Base-by-base conservation (phyloP, 2,113 vertebrate genomes). In the Carassius auratus region DNA sequence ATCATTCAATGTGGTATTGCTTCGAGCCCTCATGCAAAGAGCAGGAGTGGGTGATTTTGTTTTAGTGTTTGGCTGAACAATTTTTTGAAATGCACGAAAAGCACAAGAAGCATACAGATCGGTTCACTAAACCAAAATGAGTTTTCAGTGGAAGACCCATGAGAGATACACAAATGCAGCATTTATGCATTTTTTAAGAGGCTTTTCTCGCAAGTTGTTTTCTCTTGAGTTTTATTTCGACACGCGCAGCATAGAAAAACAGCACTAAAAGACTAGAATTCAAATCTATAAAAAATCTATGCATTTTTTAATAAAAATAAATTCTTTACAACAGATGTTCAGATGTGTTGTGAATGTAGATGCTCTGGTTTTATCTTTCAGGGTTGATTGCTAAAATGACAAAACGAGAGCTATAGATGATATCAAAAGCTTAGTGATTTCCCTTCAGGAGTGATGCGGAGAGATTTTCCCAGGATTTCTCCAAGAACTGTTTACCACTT, bases 111-210 rank as follows among this genome's bases (percentile, higher is more conserved):
- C 50, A 19, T 55, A 77, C 15, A 33, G 50, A 76, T 76, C 48
- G 8, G 48, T 55, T 57, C 75, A 2, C 5, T 66, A 19, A 30
- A n/a, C 19, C 76, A n/a, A 78, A 38, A 61, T 48, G 13, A 48
- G 77, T 48, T 62, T 26, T 79, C 33, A 79, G 57, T 45, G 13
- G 77, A 79, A 61, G 38, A 52, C 36, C 38, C 78, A 7, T 48
- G 61, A 36, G 80, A 69, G 26, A 82, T 6, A 45, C 4, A 19
- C 5, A 82, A 52, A 82, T 69, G 17, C 48, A 26, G 69, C 80
- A 69, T 69, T 82, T 69, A 82, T 82, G 64, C 62, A 82, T 69
- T 69, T 80, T 80, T 69, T 2, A 82, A 69, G 26, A 81, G 45
- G 62, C 62, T 52, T 82, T 64, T 23, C n/a, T 45, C 23, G 30